These are phyloP conservation scores for Cardinalis cardinalis DNA, from an alignment of 2,113 vertebrate genomes.

Conservation along the genomic window DNA sequence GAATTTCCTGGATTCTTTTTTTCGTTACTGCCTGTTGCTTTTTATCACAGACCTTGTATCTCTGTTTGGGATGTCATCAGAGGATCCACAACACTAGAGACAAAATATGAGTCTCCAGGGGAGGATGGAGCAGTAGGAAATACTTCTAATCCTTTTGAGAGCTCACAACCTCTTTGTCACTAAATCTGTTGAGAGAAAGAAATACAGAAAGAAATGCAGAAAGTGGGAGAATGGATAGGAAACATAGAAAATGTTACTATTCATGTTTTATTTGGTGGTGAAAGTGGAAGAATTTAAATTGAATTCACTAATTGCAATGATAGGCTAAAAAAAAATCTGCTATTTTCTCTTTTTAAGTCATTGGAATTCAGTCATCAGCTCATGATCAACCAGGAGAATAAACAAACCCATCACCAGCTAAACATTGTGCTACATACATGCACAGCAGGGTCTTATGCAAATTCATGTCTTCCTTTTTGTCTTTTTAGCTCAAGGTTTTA, in stretches of 20 bases:
- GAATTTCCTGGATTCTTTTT: background rate
- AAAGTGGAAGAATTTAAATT: background rate
- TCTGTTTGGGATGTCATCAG: background rate
- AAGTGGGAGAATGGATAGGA: background rate
- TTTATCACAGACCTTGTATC: background rate
- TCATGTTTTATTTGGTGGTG: background rate
- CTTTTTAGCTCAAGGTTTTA: background rate
- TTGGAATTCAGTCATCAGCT: background rate
- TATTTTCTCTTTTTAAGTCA: background rate
- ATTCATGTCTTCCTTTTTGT: background rate
- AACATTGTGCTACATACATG: background rate
- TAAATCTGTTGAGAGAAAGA: background rate
- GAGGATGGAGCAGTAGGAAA: background rate
- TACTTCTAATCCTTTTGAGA: background rate
- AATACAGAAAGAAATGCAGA: background rate
- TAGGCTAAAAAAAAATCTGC: background rate
- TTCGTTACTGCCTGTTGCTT: background rate
- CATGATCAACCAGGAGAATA: background rate
- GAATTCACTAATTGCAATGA: background rate
- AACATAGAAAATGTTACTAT: background rate
- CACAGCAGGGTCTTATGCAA: rapidly evolving
- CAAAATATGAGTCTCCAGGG: background rate
- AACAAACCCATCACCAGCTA: background rate
- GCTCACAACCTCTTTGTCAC: background rate
- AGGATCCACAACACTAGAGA: background rate